Evolutionary conservation across 1,140 invertebrate genomes (phyloP).

Genomic region (Drusus annulatus): DNA sequence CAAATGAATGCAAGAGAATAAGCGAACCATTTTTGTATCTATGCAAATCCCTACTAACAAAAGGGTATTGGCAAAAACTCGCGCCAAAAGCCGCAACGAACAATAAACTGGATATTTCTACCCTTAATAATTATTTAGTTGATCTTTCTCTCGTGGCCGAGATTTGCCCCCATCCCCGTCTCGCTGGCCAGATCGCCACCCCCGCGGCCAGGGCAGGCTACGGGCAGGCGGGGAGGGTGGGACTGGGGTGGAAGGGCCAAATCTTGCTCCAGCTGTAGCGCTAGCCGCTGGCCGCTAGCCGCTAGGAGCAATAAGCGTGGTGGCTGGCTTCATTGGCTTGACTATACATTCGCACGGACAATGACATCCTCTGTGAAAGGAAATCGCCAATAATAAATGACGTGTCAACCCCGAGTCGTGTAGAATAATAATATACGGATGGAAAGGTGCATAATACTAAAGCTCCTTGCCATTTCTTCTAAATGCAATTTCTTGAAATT

Average conservation of each 20-base stretch:
- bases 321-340: not conserved
- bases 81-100: no score
- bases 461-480: not conserved
- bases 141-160: not conserved
- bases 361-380: conserved; percentile 17
- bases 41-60: no score
- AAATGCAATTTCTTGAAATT: conserved; percentile 7
- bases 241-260: no score
- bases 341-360: conserved; percentile 29
- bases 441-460: conserved; percentile 6
- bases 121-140: conserved; percentile 12
- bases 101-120: not conserved
- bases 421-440: conserved; percentile 11
- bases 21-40: no score
- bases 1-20: no score
- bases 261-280: no score
- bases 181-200: not conserved
- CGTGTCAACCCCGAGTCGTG: conserved; percentile 12
- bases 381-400: conserved; percentile 36
- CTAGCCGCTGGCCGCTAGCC: no score
- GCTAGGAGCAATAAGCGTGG: not conserved
- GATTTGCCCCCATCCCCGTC: not conserved
- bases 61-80: no score
- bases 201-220: not conserved
- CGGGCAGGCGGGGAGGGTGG: no score